Evolutionary conservation across 2,113 vertebrate genomes (phyloP).

Genomic region (Poeciliopsis occidentalis): DNA sequence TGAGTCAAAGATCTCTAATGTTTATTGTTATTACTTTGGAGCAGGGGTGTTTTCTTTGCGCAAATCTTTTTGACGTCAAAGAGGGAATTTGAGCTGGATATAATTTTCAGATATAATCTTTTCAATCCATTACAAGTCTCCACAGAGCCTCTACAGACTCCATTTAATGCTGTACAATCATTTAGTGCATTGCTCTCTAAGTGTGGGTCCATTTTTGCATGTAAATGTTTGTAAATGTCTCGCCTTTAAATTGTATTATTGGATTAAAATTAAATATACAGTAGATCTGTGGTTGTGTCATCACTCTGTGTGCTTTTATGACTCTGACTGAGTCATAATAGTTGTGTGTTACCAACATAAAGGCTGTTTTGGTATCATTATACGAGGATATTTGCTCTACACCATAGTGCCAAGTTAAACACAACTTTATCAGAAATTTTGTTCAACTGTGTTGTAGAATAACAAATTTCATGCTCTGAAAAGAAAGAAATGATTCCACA

Average conservation of each 20-base stretch:
- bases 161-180: slow-evolving; percentile 8
- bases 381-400: neutral
- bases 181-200: neutral
- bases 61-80: slow-evolving; percentile 31
- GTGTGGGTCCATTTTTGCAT: neutral
- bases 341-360: neutral
- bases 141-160: neutral
- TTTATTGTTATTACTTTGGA: neutral
- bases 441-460: neutral
- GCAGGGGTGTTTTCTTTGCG: neutral
- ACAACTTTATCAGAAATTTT: neutral
- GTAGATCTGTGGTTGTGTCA: neutral
- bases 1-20: neutral
- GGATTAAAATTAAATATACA: slow-evolving; percentile 9
- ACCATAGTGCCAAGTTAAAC: slow-evolving; percentile 7
- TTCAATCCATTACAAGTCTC: slow-evolving; percentile 7
- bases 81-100: slow-evolving; percentile 18
- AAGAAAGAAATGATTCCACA: slow-evolving; percentile 1
- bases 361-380: neutral
- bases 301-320: neutral
- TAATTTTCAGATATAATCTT: slow-evolving; percentile 11
- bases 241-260: neutral
- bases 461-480: neutral
- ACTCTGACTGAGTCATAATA: slow-evolving; percentile 3
- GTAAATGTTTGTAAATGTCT: neutral